phyloP scores from a whole-genome alignment of 2,797 vertebrate genomes.

The Chromis chromis region DNA sequence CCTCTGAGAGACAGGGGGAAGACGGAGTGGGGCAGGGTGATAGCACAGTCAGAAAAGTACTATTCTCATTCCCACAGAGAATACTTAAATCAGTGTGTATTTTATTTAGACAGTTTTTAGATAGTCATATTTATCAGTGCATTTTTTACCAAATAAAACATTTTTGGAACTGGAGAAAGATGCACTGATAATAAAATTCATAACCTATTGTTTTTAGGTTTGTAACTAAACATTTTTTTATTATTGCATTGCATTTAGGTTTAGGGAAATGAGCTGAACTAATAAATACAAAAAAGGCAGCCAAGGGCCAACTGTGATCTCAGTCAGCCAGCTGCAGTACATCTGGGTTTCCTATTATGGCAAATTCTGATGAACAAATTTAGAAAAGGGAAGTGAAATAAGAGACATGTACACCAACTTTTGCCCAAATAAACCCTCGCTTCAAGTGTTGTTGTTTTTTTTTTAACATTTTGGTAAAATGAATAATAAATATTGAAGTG shows the following conservation, averaged over 20 bases:
- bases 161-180: too few species aligned
- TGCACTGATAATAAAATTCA: background rate
- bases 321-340: constrained; percentile 4
- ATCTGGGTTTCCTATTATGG: constrained; percentile 32
- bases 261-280: constrained; percentile 16
- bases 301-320: background rate
- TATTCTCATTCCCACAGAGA: background rate
- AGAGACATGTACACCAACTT: background rate
- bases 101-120: background rate
- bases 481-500: background rate
- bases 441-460: too few species aligned
- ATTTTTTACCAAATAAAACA: background rate
- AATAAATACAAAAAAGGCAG: constrained; percentile 17
- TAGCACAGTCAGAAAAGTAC: background rate
- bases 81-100: background rate
- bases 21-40: background rate
- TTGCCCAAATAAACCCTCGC: constrained; percentile 4
- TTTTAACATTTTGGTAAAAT: background rate
- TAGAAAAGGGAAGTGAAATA: constrained; percentile 46
- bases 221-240: background rate
- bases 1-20: constrained; percentile 76
- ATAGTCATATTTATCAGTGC: background rate
- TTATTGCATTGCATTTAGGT: background rate
- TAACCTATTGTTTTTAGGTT: background rate
- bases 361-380: constrained; percentile 5